These are phyloP conservation scores for Zaprionus inermis DNA, from an alignment of 1,140 invertebrate genomes.

Conservation along the genomic window DNA sequence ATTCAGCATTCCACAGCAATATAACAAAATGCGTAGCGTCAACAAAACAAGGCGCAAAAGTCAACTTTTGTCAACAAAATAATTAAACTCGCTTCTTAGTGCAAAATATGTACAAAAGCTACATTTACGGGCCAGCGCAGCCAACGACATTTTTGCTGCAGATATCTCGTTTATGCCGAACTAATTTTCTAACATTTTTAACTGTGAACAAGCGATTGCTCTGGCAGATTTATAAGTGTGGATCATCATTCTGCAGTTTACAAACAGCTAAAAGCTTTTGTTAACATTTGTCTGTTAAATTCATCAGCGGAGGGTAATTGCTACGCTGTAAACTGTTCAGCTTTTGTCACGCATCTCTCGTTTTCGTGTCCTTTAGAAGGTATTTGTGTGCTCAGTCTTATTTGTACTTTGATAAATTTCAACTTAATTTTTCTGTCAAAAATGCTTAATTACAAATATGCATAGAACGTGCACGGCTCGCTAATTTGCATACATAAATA, in stretches of 20 bases:
- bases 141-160: constrained; percentile 9
- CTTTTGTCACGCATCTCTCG: too few relatives aligned
- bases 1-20: constrained; percentile 66
- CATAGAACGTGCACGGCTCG: too few relatives aligned
- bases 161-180: constrained; percentile 28
- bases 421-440: not conserved
- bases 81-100: constrained; percentile 59
- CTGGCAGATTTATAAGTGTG: too few relatives aligned
- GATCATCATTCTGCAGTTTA: too few relatives aligned
- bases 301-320: not conserved
- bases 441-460: too few relatives aligned
- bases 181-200: constrained; percentile 2
- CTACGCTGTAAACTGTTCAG: not conserved
- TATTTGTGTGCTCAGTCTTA: not conserved
- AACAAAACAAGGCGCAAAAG: constrained; percentile 59
- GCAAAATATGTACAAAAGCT: constrained; percentile 56
- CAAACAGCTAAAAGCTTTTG: not conserved
- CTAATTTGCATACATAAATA: not conserved
- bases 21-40: constrained; percentile 44
- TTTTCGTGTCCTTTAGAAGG: too few relatives aligned
- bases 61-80: constrained; percentile 71
- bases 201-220: too few relatives aligned
- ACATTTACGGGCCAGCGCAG: constrained; percentile 54
- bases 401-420: not conserved
- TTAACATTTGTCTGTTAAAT: not conserved